Evolutionary conservation across 2,888 invertebrate species (phyloP), one percentile per base, ranked within the genome.

Genomic region (Rhingia rostrata): DNA sequence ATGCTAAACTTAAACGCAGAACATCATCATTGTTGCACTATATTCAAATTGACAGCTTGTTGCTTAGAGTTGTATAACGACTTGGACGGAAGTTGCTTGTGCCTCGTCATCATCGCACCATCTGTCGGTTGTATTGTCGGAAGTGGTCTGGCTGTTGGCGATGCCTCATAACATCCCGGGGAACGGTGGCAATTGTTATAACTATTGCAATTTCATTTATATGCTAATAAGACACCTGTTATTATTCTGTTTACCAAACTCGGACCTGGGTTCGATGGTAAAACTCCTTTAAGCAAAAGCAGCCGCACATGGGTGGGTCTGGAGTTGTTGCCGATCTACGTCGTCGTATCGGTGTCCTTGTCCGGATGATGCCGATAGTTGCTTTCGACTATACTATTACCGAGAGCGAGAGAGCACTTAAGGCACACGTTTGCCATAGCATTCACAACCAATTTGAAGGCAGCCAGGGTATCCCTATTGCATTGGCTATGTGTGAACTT

Each of bases 141-240:
- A 41, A 6, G 41, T 41, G 10, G 22, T 22, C 41, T 12, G 12
- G 47, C 7, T 4, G 6, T 12, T 6, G 0, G 7, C 6, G 6
- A 33, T 12, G 10, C 54, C 51, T 3, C 7, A 35, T n/a, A 54
- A 35, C 35, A 33, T 5, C 12, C 41, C 9, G 6, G 53, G 6
- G 54, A 37, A 53, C 58, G 63, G 70, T 64, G 83, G 81, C 86
- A 87, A 86, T 86, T 84, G 86, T 86, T 86, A 87, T 86, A 87
- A 85, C 86, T 86, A 87, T 86, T 87, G 79, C 87, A 87, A 88
- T 87, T 88, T 88, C 88, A 88, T 88, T 88, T 88, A 88, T 87
- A 88, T 88, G 88, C 87, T 87, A 88, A 88, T 88, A 87, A 87
- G 88, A 87, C 87, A 87, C 87, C 87, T 88, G 87, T 87, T 88